Conservation (phyloP, 2,888 invertebrate species). For the Buathra laborator region DNA sequence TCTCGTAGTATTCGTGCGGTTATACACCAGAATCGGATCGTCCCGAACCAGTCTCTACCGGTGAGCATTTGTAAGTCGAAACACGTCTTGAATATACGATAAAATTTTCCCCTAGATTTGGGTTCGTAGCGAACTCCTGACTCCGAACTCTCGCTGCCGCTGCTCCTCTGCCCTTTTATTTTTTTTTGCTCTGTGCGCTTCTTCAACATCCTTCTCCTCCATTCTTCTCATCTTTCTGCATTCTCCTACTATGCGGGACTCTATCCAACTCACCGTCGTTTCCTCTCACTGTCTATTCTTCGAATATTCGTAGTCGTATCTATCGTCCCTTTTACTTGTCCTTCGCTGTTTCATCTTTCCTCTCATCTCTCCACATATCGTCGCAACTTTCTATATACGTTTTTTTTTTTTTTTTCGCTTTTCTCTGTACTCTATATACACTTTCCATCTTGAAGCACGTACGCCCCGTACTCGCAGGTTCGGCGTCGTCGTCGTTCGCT, state of each 20-base stretch:
- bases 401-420: neutral
- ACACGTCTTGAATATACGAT: conserved; percentile 84
- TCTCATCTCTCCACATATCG: conserved; percentile 5
- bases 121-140: conserved; percentile 70
- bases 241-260: neutral
- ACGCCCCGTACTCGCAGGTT: neutral
- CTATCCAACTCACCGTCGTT: neutral
- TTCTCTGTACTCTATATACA: neutral
- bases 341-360: conserved; percentile 28
- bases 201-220: conserved; percentile 19
- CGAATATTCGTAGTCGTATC: neutral
- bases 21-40: conserved; percentile 7
- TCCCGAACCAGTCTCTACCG: conserved; percentile 13
- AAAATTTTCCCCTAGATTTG: conserved; percentile 82
- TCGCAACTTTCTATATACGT: neutral
- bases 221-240: conserved; percentile 24
- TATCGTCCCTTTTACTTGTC: conserved; percentile 4
- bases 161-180: conserved; percentile 34
- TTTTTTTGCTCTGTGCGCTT: conserved; percentile 11
- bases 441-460: conserved; percentile 21
- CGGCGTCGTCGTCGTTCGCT: neutral
- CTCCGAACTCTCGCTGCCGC: conserved; percentile 43
- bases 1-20: conserved; percentile 27
- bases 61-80: conserved; percentile 77
- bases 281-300: neutral